Base-by-base conservation (phyloP, 2,113 vertebrate genomes). In the Grammomys dolichurus region DNA sequence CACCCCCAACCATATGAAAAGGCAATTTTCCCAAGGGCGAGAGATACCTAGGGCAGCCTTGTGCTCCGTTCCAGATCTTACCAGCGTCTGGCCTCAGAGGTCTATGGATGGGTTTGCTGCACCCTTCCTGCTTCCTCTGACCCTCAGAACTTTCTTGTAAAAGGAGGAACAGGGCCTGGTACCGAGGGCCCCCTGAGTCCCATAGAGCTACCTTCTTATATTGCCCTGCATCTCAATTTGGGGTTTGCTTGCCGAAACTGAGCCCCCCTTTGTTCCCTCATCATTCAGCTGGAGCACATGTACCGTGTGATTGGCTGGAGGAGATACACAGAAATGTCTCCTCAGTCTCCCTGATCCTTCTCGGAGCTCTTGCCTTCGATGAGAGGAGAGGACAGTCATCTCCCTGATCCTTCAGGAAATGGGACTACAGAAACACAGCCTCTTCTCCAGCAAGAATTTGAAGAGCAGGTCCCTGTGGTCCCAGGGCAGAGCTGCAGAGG, bases 1-100 rank as follows among this genome's bases (percentile, higher is more conserved):
- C 94, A 95, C 95, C 97, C 97, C 96, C 94, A 94, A 91, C 95
- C 96, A 93, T 58, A 96, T 81, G 96, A 97, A 96, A 95, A 97
- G 91, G 69, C 93, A 75, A 91, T 96, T 96, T 96, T 97, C 80
- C 89, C 96, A 98, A 98, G 97, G 97, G 96, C 97, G 0, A 95
- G 92, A 77, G 89, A 94, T 87, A 95, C 89, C 48, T 8, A 69
- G 95, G 95, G 96, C 92, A 94, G 77, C 81, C 86, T 54, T 17
- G 40, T 0, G 0, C 11, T 72, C 0, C 0, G 2, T 51, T 60
- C 89, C 0, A 0, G 40, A 76, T 81, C 73, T 76, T 12, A 0
- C 75, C 81, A 76, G 69, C 76, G 51, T 75, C 90, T 78, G 20
- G 93, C 95, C 96, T 85, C 63, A 0, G 0, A 3, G 40, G 24